Evolutionary conservation across 1,140 invertebrate genomes (phyloP).

Genomic region (Aleiodes sp.): DNA sequence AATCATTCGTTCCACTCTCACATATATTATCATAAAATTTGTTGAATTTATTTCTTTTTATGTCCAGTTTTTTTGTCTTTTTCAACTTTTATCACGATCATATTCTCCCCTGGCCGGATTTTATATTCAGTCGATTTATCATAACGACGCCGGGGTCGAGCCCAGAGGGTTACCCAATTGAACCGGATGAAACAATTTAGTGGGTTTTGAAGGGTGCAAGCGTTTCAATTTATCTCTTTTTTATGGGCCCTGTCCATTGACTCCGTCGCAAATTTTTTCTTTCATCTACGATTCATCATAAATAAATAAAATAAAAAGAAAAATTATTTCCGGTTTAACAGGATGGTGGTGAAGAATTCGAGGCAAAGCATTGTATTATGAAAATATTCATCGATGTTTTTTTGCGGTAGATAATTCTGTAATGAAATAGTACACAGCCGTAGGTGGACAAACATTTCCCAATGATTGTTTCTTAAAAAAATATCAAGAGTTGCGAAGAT

Average conservation of each 20-base stretch:
- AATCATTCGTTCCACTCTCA: conserved; percentile 20
- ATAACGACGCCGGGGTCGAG: conserved; percentile 36
- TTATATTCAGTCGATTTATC: conserved; percentile 52
- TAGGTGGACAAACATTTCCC: no score
- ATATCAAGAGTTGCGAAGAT: no score
- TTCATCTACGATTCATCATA: conserved; percentile 7
- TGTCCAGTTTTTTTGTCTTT: not conserved
- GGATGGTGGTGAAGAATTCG: no score
- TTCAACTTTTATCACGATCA: not conserved
- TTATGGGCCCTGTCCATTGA: conserved; percentile 37
- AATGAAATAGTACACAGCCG: no score
- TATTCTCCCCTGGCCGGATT: conserved; percentile 37
- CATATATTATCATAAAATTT: conserved; percentile 9
- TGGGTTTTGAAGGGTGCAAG: conserved; percentile 56
- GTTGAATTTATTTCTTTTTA: not conserved
- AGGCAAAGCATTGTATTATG: no score
- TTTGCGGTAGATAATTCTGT: no score
- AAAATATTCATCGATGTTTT: no score
- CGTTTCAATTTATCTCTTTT: conserved; percentile 58
- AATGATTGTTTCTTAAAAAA: no score
- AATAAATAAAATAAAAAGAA: no score
- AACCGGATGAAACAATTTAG: conserved; percentile 62
- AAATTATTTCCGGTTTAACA: not conserved
- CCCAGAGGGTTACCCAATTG: conserved; percentile 54
- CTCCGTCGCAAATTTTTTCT: not conserved